These are phyloP conservation scores for Prinia subflava DNA, from an alignment of 2,113 vertebrate species.

Conservation along the genomic window DNA sequence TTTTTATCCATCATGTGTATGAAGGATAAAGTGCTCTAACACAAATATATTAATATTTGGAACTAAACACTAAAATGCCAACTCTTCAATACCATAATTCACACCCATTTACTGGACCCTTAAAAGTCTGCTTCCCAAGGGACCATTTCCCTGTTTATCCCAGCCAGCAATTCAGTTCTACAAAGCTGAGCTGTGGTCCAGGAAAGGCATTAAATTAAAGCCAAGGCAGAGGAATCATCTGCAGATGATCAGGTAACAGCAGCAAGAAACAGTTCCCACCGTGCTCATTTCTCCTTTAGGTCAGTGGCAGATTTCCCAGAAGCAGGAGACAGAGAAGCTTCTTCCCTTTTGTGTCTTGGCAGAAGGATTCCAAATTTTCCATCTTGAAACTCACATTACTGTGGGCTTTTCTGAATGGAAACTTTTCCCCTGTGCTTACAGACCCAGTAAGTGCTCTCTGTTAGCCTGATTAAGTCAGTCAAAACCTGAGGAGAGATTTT, in stretches of 20 bases:
- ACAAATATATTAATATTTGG: not conserved
- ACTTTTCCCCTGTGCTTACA: not conserved
- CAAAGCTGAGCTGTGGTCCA: not conserved
- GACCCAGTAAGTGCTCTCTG: not conserved
- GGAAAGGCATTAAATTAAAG: not conserved
- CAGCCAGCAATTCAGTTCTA: not conserved
- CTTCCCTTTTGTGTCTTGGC: not conserved
- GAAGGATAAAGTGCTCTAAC: not conserved
- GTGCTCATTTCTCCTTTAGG: not conserved
- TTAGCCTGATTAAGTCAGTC: slow-evolving; percentile 16
- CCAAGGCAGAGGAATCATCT: not conserved
- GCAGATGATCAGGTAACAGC: not conserved
- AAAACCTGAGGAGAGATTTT: not conserved
- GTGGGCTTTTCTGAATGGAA: not conserved
- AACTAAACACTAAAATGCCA: not conserved
- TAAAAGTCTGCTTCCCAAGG: not conserved
- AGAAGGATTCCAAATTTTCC: not conserved
- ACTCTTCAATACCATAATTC: not conserved
- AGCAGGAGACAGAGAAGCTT: not conserved
- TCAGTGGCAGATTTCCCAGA: not conserved
- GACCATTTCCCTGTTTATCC: not conserved
- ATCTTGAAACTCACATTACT: not conserved
- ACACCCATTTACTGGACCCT: not conserved
- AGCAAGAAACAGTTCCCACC: not conserved
- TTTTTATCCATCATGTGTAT: not conserved